Evolutionary conservation across 2,888 invertebrate species (phyloP), one percentile per base, ranked within the genome.

Genomic region (Kryphioiulus occultus): DNA sequence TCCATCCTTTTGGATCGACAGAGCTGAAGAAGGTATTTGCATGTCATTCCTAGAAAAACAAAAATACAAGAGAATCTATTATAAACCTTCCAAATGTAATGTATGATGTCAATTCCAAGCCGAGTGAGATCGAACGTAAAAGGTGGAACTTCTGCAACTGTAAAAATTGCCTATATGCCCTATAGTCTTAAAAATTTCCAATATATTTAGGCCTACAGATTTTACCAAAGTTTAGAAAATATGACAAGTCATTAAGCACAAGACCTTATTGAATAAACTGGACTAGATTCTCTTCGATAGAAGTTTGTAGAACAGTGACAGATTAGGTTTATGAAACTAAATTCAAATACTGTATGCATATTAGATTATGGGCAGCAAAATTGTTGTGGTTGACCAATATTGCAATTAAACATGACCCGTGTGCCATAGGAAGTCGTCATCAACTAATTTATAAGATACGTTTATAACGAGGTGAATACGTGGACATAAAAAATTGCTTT

Each of bases 21-120:
- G 26, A 30, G 78, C 78, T 78, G 78, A 26, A 78, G 78, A 78
- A 26, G 78, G 78, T 26, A 78, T 26, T 78, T 78, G 78, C 78
- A 78, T 78, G 26, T 78, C 78, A 78, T 78, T 78, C 30, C 78
- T 78, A 78, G 53, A 5, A 53, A n/a, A 53, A n/a, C 5, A n/a
- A 47, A 17, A 47, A 47, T 47, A 17, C 0, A n/a, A n/a, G 10
- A 9, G n/a, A 47, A 47, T 17, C 15, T 10, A 17, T 47, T 17
- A 3, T 17, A 17, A 17, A 15, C n/a, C n/a, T n/a, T 4, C 47
- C 12, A 17, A 47, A 47, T 7, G 12, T 47, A 17, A 17, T 17
- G 17, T 4, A 47, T 17, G 17, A 47, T 47, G 17, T 17, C 19
- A n/a, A 53, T 53, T 35, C 35, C 3, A 53, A 53, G 15, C 19